Evolutionary conservation across 2,888 invertebrate genomes (phyloP), one percentile per base, ranked within the genome.

Genomic region (Sarcophaga subvicina): DNA sequence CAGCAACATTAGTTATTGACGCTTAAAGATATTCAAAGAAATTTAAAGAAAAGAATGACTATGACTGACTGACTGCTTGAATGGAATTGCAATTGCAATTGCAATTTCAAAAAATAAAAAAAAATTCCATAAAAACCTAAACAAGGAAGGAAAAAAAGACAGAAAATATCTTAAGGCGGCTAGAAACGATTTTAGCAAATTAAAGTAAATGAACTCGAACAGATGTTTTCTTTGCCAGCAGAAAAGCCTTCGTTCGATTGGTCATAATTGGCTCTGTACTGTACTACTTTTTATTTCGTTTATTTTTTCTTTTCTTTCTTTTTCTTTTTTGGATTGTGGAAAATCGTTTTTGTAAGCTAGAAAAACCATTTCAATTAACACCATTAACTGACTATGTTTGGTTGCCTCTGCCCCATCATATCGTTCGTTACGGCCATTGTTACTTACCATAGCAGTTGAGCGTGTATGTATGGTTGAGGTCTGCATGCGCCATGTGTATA

Each of bases 301-400:
- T 49, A 12, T 49, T 2, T 49, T 49, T 49, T 49, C 14, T 49
- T 12, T 49, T 12, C 49, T 6, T 49, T 49, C 3, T 2, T 4
- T 54, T 54, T 54, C 5, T 11, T 4, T 54, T 17, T 54, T 17
- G 37, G 37, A 2, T 37, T 37, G 1, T 37, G 1, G 37, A 37
- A 37, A 37, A 37, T 37, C 37, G 37, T 37, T 37, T 37, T 37
- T 37, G 37, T 37, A 37, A 37, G 85, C 81, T 77, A 81, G 37
- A 81, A 81, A 85, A 81, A 78, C 85, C 81, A 60, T 77, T 80
- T 73, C 83, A 86, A 86, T 86, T 83, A 86, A 86, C 83, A 83
- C 83, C 86, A 78, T 83, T 80, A 83, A 78, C 73, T 71, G 77
- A 70, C 70, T 59, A 64, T 83, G 83, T 67, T 54, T 14, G 37